Base-by-base conservation (phyloP, 2,888 invertebrate species). In the Monochamus alternatus region DNA sequence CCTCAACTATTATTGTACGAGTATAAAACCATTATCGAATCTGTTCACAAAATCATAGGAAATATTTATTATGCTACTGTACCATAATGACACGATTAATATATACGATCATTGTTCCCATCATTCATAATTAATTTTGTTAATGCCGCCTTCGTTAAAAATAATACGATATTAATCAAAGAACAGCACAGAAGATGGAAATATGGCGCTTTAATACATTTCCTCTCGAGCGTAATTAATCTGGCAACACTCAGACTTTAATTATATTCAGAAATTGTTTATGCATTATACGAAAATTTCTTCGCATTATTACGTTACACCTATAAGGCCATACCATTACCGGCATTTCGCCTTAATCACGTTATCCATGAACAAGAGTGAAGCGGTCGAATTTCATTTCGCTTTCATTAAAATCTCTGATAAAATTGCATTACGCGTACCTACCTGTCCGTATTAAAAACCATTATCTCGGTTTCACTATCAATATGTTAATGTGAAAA, bases 291-390 rank as follows among this genome's bases (percentile, higher is more conserved):
- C 58, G 51, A 55, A 68, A 68, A 59, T 43, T 68, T 58, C 58
- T 44, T 32, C n/a, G 22, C 14, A 68, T 52, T 68, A 68, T 68
- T 68, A 68, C 68, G 22, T 68, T 68, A 68, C 44, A 68, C 68
- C 52, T 68, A 68, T 38, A 68, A 68, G 68, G 58, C 32, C 58
- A 68, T 52, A 68, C 58, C 43, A 55, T 68, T 68, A 68, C 32
- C 52, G 31, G 51, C 65, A 12, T n/a, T 32, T 31, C 60, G 14
- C 31, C 43, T 58, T 68, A 68, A 68, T 68, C 58, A 44, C 43
- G 43, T 68, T 68, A 58, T 14, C 68, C 43, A 44, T 58, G 58
- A 68, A 68, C 14, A 68, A 68, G 32, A 66, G 55, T 43, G 38
- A 32, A 68, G 68, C 58, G 68, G 68, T 32, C 58, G 58, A 51